Base-by-base conservation (phyloP, 2,113 vertebrate species). In the Pungitius pungitius region DNA sequence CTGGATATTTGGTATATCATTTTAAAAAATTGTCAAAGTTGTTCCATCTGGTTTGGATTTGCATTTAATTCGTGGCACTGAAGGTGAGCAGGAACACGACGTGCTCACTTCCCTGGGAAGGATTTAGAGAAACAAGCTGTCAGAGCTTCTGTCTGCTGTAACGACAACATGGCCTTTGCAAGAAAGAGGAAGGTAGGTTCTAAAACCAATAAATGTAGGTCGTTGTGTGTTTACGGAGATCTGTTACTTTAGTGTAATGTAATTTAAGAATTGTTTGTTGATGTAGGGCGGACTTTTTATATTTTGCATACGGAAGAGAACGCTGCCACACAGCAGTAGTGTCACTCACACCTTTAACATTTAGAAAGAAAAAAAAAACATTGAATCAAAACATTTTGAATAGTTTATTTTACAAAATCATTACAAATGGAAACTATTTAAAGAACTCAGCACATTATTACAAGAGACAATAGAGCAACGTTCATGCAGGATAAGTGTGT, bases 351-450 rank as follows among this genome's bases (percentile, higher is more conserved):
- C 33, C 33, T 35, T 35, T 35, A 35, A 35, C 33, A 6, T 35
- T 6, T 6, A n/a, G n/a, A n/a, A n/a, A n/a, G n/a, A n/a, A n/a
- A n/a, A n/a, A n/a, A n/a, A n/a, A n/a, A n/a, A 35, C 33, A 35
- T 35, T 1, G 52, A 4, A 7, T 35, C 20, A 26, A 26, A 54
- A n/a, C n/a, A n/a, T n/a, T n/a, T n/a, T n/a, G n/a, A n/a, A n/a
- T n/a, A 0, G 30, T 89, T 89, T 88, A 88, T 89, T 91, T 84
- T 83, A 89, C 69, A 86, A 89, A 91, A 82, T 58, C 30, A 18
- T 77, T 77, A 70, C 18, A 80, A 66, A 35, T 7, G 62, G 76
- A 54, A 26, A 75, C 35, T n/a, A n/a, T 39, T 42, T 74, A 22
- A 69, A 77, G 39, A 45, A 77, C 42, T 63, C n/a, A 30, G 7